Conservation (phyloP, 2,113 vertebrate genomes). For the Nothoprocta perdicaria region DNA sequence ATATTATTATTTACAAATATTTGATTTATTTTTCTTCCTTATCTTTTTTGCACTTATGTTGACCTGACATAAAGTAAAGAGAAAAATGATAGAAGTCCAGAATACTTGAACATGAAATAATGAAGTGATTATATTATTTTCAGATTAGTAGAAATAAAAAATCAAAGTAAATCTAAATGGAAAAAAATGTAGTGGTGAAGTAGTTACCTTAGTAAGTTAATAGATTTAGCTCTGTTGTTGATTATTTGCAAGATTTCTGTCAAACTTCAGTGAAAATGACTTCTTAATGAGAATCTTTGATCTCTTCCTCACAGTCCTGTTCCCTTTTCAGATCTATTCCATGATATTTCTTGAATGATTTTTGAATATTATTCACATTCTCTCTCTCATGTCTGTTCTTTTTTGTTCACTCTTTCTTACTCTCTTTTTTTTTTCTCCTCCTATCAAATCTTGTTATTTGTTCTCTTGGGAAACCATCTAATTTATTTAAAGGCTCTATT, state of each 20-base stretch:
- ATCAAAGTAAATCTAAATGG: background rate
- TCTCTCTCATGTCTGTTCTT: background rate
- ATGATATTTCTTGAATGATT: background rate
- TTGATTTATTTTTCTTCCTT: background rate
- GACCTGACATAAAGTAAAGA: background rate
- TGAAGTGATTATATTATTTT: background rate
- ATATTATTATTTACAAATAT: slow-evolving; percentile 27
- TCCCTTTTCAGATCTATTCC: background rate
- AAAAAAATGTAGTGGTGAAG: background rate
- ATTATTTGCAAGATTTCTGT: background rate
- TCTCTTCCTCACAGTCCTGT: background rate
- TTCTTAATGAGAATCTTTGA: background rate
- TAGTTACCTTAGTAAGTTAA: background rate
- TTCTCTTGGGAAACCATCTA: background rate
- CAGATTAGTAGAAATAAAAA: background rate
- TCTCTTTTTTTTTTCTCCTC: background rate
- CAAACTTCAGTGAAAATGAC: background rate
- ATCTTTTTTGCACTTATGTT: background rate
- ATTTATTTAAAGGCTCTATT: background rate
- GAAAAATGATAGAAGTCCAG: fast-evolving
- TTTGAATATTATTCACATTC: background rate
- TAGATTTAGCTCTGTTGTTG: background rate
- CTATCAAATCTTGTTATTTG: background rate
- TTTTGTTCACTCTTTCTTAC: background rate
- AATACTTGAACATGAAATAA: background rate